A percentile compares a stretch with the other conserved stretches of the same genome.
Conservation (phyloP, 2,113 vertebrate species). For the Anguilla japonica region DNA sequence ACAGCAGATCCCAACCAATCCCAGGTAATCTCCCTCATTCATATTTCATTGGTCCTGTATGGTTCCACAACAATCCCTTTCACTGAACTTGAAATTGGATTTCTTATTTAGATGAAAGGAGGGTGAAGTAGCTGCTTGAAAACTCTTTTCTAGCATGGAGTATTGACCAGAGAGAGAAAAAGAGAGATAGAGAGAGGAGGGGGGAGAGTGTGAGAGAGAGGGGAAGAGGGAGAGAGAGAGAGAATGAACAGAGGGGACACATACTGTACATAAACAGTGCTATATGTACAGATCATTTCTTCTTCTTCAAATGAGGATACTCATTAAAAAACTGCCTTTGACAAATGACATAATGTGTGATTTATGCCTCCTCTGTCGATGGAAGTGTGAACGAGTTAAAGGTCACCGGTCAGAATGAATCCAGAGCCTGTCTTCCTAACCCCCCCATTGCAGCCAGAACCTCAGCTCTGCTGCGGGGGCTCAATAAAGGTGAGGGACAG, state of each 20-base stretch:
- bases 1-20: neutral
- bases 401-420: neutral
- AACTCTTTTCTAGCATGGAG: neutral
- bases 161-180: slow-evolving; percentile 4
- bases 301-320: no score
- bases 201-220: slow-evolving; percentile 6
- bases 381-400: neutral
- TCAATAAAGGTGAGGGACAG: no score
- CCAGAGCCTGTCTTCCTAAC: no score
- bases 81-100: neutral
- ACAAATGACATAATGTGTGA: no score
- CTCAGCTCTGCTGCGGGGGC: no score
- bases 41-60: neutral
- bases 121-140: neutral
- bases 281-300: no score
- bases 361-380: neutral
- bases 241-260: no score
- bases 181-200: slow-evolving; percentile 14
- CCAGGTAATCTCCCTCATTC: neutral
- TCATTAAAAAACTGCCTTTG: no score
- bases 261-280: no score
- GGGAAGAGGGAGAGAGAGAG: no score
- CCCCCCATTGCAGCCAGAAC: no score
- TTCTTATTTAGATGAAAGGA: neutral
- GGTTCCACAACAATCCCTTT: neutral